Evolutionary conservation across 2,888 invertebrate genomes (phyloP).

Genomic region (Drosophila flavopinicola): DNA sequence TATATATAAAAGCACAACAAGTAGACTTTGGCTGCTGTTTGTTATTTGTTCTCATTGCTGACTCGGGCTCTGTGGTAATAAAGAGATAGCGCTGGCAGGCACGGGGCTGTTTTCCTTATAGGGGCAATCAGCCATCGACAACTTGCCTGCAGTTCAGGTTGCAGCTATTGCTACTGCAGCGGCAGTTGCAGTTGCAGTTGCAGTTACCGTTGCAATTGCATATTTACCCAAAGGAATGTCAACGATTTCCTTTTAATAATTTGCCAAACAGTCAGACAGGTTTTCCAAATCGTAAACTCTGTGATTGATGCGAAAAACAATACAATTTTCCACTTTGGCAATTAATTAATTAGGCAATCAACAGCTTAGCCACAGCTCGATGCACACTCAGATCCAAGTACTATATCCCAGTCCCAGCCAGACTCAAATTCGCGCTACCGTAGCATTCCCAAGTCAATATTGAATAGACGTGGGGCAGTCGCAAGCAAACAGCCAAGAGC

Average conservation of each 20-base stretch:
- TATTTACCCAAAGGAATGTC: slow-evolving; percentile 77
- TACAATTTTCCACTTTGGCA: slow-evolving; percentile 41
- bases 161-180: slow-evolving; percentile 27
- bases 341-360: slow-evolving; percentile 63
- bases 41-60: slow-evolving; percentile 56
- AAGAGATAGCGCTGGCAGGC: slow-evolving; percentile 68
- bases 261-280: slow-evolving; percentile 61
- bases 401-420: no score
- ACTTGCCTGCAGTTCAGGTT: slow-evolving; percentile 69
- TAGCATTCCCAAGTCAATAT: slow-evolving; percentile 67
- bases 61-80: slow-evolving; percentile 70
- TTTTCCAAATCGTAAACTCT: slow-evolving; percentile 28
- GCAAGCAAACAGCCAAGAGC: slow-evolving; percentile 47
- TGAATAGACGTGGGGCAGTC: slow-evolving; percentile 48
- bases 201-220: slow-evolving; percentile 74
- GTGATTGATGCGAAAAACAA: slow-evolving; percentile 44
- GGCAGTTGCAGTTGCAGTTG: slow-evolving; percentile 61
- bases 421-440: slow-evolving; percentile 57
- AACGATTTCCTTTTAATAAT: slow-evolving; percentile 78
- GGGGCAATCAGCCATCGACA: slow-evolving; percentile 79
- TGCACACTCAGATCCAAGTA: no score
- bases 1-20: neutral
- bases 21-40: slow-evolving; percentile 40
- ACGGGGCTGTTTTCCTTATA: slow-evolving; percentile 73
- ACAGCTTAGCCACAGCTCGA: slow-evolving; percentile 17